Conservation (phyloP, 1,140 invertebrate species). For the Bombus terrestris region DNA sequence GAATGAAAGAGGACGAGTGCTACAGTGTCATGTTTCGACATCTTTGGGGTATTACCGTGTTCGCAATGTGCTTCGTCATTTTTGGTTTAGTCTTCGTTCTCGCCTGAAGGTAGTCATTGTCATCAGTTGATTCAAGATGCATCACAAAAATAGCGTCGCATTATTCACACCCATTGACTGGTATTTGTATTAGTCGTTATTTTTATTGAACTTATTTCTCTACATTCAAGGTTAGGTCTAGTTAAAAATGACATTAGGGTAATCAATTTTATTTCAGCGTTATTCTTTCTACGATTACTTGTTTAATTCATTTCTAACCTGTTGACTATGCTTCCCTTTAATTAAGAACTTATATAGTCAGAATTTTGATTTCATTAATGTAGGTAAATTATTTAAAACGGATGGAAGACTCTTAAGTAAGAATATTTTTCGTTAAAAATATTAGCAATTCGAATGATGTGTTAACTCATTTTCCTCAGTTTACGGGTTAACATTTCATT, state of each 20-base stretch:
- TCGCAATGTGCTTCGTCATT: background rate
- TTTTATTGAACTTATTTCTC: background rate
- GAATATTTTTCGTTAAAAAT: too few relatives aligned
- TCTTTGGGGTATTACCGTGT: background rate
- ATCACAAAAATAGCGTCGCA: background rate
- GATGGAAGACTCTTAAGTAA: background rate
- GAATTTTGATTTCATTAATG: too few relatives aligned
- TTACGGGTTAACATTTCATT: background rate
- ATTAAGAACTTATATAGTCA: background rate
- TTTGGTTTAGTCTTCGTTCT: background rate
- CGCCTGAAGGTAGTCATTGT: too few relatives aligned
- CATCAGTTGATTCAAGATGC: background rate
- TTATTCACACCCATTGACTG: background rate
- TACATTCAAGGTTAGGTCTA: too few relatives aligned
- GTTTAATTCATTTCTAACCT: background rate
- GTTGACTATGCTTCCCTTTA: background rate
- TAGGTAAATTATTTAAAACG: too few relatives aligned
- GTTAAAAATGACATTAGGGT: too few relatives aligned
- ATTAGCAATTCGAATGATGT: too few relatives aligned
- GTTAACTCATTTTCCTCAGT: too few relatives aligned
- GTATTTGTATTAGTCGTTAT: background rate
- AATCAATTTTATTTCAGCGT: background rate
- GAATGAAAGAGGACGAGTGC: background rate
- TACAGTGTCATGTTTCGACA: constrained; percentile 11
- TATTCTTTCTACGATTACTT: background rate